These are phyloP conservation scores for Peromyscus leucopus DNA, from an alignment of 2,113 vertebrate species.

Conservation along the genomic window DNA sequence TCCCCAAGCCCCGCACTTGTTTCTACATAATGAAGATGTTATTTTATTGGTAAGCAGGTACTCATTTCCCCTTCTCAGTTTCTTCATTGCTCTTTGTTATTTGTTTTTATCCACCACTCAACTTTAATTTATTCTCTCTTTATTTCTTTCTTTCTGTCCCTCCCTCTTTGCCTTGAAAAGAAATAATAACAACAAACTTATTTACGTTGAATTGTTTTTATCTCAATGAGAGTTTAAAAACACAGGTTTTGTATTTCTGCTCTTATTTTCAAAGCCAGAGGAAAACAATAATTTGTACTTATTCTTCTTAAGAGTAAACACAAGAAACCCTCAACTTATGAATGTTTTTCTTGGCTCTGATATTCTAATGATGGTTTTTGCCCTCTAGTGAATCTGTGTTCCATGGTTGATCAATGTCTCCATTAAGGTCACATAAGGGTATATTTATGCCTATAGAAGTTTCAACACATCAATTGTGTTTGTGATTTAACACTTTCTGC, in stretches of 20 bases:
- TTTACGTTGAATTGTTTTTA: background rate
- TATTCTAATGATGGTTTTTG: slow-evolving; percentile 28
- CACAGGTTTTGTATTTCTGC: background rate
- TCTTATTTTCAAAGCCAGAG: slow-evolving; percentile 29
- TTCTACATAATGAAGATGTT: background rate
- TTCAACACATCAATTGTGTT: slow-evolving; percentile 69
- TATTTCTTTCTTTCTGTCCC: background rate
- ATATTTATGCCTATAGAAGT: slow-evolving; percentile 43
- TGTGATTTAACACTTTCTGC: slow-evolving; percentile 52
- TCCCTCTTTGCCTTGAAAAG: background rate
- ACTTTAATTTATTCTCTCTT: background rate
- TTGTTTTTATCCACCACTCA: background rate
- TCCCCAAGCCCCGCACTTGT: no score
- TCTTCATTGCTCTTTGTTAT: background rate
- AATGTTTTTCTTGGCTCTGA: slow-evolving; percentile 1
- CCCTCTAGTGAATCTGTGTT: slow-evolving; percentile 29
- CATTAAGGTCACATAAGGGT: slow-evolving; percentile 59
- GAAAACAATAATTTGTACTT: slow-evolving; percentile 26
- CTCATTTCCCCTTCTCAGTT: background rate
- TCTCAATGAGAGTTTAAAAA: slow-evolving; percentile 32
- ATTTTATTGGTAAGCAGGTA: background rate
- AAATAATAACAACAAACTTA: background rate
- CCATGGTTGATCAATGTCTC: background rate
- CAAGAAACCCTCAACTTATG: background rate
- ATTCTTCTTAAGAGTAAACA: slow-evolving; percentile 30